Evolutionary conservation across 1,140 invertebrate genomes (phyloP).

Genomic region (Trissolcus basalis): DNA sequence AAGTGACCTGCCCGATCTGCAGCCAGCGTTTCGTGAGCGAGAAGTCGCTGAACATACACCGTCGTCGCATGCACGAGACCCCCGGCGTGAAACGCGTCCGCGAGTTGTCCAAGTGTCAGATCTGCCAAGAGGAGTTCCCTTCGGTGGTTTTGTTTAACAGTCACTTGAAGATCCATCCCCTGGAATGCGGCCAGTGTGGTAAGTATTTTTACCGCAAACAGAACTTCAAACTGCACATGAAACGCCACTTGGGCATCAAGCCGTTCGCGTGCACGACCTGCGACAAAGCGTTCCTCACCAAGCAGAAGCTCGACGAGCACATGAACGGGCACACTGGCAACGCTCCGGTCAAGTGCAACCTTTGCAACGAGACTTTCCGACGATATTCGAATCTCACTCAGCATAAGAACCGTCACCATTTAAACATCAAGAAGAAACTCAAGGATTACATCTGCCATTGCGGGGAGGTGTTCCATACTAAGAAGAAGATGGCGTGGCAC

Average conservation of each 20-base stretch:
- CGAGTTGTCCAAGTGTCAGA: conserved; percentile 76
- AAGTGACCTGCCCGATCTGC: conserved; percentile 69
- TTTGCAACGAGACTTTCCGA: conserved; percentile 89
- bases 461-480: conserved; percentile 87
- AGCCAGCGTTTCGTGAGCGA: conserved; percentile 70
- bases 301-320: conserved; percentile 86
- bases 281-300: conserved; percentile 87
- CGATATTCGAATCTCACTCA: conserved; percentile 90
- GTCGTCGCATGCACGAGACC: conserved; percentile 73
- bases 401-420: conserved; percentile 84
- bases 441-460: conserved; percentile 89
- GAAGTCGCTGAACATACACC: conserved; percentile 77
- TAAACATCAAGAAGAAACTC: conserved; percentile 80
- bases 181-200: conserved; percentile 86
- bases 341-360: conserved; percentile 86
- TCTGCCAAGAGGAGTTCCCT: conserved; percentile 79
- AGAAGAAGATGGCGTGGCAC: conserved; percentile 89
- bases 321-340: conserved; percentile 88
- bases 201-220: conserved; percentile 85
- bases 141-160: conserved; percentile 80
- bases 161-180: conserved; percentile 85
- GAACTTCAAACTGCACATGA: conserved; percentile 85
- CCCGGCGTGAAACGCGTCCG: conserved; percentile 69
- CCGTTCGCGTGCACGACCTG: conserved; percentile 87
- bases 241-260: conserved; percentile 86